Evolutionary conservation across 2,888 invertebrate species (phyloP).

Genomic region (Penaeus monodon): DNA sequence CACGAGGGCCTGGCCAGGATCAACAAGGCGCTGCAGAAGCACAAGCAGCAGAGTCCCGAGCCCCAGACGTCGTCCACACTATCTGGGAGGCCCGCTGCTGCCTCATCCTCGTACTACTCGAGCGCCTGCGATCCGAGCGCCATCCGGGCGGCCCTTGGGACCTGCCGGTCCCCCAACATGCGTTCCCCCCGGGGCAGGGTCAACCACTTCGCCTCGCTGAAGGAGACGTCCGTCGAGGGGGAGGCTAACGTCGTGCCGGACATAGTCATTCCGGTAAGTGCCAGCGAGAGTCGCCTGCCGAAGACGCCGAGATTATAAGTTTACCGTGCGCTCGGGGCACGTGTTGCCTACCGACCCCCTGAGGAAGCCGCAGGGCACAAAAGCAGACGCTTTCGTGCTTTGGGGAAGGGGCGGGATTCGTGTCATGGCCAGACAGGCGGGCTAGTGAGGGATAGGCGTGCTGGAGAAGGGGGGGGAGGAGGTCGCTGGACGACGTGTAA

Average conservation of each 20-base stretch:
- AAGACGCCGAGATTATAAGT: background rate
- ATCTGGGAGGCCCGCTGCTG: background rate
- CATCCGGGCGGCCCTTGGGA: slow-evolving; percentile 6
- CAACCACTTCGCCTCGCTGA: slow-evolving; percentile 42
- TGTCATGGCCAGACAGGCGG: too few relatives aligned
- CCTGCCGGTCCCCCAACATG: slow-evolving; percentile 9
- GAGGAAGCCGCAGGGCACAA: too few relatives aligned
- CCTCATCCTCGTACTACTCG: background rate
- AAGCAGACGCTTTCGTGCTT: too few relatives aligned
- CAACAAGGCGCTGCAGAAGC: slow-evolving; percentile 46
- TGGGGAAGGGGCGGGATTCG: too few relatives aligned
- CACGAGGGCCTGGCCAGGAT: slow-evolving; percentile 58
- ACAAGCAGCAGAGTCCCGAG: background rate
- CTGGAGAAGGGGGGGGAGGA: background rate
- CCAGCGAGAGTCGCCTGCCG: background rate
- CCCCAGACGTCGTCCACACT: background rate
- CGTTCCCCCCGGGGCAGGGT: slow-evolving; percentile 26
- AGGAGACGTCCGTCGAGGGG: slow-evolving; percentile 35
- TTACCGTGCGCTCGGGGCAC: background rate
- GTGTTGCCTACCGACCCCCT: background rate
- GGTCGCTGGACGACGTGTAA: too few relatives aligned
- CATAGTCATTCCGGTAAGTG: slow-evolving; percentile 52
- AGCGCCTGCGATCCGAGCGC: background rate
- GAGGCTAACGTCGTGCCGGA: slow-evolving; percentile 41
- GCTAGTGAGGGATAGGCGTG: background rate